These are phyloP conservation scores for Mesembrinibis cayennensis DNA, from an alignment of 2,113 vertebrate species.

Conservation along the genomic window DNA sequence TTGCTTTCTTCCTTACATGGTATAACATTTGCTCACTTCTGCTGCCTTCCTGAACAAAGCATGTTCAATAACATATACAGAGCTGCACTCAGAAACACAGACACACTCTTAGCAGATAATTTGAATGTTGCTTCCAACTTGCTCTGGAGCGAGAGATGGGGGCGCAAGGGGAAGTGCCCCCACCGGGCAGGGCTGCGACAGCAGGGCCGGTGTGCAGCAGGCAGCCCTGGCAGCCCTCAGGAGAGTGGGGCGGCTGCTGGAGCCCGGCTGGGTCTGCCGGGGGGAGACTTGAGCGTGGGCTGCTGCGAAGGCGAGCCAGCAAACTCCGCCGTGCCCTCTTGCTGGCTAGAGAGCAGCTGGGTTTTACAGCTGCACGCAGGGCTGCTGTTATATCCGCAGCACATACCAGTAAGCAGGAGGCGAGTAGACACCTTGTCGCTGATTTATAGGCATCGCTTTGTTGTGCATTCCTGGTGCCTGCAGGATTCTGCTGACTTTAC, in stretches of 20 bases:
- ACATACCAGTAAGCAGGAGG: background rate
- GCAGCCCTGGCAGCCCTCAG: background rate
- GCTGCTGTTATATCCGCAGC: background rate
- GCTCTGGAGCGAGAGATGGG: background rate
- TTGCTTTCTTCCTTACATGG: background rate
- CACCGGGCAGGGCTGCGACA: rapidly evolving
- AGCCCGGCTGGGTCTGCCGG: background rate
- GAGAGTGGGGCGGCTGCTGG: background rate
- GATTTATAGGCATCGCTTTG: constrained; percentile 17
- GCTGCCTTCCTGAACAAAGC: background rate
- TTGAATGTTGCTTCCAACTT: background rate
- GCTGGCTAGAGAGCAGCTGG: background rate
- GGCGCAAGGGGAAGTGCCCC: background rate
- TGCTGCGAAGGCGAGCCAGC: background rate
- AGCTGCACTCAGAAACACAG: background rate
- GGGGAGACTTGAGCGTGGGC: background rate
- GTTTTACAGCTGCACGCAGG: background rate
- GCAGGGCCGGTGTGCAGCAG: background rate
- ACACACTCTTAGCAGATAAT: background rate
- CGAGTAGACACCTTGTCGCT: constrained; percentile 1
- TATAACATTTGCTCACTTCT: background rate
- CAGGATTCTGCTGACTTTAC: constrained; percentile 47
- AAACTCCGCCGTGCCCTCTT: background rate
- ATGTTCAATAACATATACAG: rapidly evolving
- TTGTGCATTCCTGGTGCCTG: background rate